Evolutionary conservation across 1,140 invertebrate genomes (phyloP).

Genomic region (Proctacanthus coquilletti): DNA sequence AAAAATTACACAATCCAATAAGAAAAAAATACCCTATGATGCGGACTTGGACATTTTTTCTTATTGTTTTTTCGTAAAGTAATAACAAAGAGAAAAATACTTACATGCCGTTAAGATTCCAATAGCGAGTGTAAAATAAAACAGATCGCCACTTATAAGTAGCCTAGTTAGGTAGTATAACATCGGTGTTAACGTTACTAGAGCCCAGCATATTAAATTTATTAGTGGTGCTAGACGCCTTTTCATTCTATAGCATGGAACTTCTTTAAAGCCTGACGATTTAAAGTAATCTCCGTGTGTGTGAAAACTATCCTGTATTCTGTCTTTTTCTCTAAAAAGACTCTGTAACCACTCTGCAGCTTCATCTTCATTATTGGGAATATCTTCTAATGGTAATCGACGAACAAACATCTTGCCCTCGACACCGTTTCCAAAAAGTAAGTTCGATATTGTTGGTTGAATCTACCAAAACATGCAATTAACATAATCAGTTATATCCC

Average conservation of each 20-base stretch:
- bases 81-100: slow-evolving; percentile 24
- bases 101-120: slow-evolving; percentile 55
- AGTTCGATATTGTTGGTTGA: slow-evolving; percentile 62
- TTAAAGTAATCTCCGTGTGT: slow-evolving; percentile 70
- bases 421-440: slow-evolving; percentile 62
- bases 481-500: slow-evolving; percentile 1
- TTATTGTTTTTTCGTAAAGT: too few species aligned
- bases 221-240: slow-evolving; percentile 49
- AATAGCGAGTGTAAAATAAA: slow-evolving; percentile 50
- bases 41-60: too few species aligned
- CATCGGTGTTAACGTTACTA: slow-evolving; percentile 52
- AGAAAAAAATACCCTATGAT: too few species aligned
- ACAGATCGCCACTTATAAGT: slow-evolving; percentile 51
- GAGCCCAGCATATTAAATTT: slow-evolving; percentile 54
- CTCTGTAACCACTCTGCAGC: slow-evolving; percentile 69
- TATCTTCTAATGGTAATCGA: slow-evolving; percentile 60
- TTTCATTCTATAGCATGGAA: slow-evolving; percentile 37
- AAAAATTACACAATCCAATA: too few species aligned
- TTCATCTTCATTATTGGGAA: slow-evolving; percentile 65
- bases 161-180: slow-evolving; percentile 50
- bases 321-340: slow-evolving; percentile 43
- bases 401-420: slow-evolving; percentile 64
- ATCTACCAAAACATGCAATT: slow-evolving; percentile 22
- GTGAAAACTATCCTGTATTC: slow-evolving; percentile 62
- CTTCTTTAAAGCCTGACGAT: slow-evolving; percentile 48